Evolutionary conservation across 1,140 invertebrate species (phyloP).

Genomic region (Sarcophaga peregrina): DNA sequence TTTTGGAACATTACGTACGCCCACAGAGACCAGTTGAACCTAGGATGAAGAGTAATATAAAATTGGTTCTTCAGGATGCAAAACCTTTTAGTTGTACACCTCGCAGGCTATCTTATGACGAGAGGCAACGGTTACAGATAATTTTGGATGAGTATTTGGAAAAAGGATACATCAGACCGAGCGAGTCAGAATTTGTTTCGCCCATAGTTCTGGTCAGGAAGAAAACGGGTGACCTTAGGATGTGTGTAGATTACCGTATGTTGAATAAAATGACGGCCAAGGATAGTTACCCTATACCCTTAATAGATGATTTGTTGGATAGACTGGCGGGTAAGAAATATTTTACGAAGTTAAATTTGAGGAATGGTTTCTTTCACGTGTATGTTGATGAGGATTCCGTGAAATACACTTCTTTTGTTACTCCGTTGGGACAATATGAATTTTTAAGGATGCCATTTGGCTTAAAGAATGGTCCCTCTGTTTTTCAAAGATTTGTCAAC

Average conservation of each 20-base stretch:
- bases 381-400: constrained; percentile 48
- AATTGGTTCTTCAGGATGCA: constrained; percentile 44
- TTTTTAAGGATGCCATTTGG: constrained; percentile 57
- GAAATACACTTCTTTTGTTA: constrained; percentile 58
- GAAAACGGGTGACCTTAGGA: constrained; percentile 50
- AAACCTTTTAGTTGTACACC: constrained; percentile 50
- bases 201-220: constrained; percentile 56
- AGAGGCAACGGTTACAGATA: constrained; percentile 49
- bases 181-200: constrained; percentile 55
- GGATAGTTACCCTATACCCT: constrained; percentile 56
- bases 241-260: constrained; percentile 54
- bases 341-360: constrained; percentile 57
- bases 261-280: constrained; percentile 51
- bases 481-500: constrained; percentile 65
- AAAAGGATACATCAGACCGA: constrained; percentile 51
- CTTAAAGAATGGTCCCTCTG: constrained; percentile 55
- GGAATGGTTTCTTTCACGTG: constrained; percentile 62
- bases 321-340: constrained; percentile 46
- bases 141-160: constrained; percentile 52
- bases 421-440: constrained; percentile 56
- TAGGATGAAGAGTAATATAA: constrained; percentile 39
- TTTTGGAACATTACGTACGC: constrained; percentile 30
- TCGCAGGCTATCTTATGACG: constrained; percentile 48
- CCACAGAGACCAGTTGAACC: constrained; percentile 25
- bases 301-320: constrained; percentile 61